Evolutionary conservation across 2,797 vertebrate species (phyloP).

Genomic region (Aplochiton taeniatus): DNA sequence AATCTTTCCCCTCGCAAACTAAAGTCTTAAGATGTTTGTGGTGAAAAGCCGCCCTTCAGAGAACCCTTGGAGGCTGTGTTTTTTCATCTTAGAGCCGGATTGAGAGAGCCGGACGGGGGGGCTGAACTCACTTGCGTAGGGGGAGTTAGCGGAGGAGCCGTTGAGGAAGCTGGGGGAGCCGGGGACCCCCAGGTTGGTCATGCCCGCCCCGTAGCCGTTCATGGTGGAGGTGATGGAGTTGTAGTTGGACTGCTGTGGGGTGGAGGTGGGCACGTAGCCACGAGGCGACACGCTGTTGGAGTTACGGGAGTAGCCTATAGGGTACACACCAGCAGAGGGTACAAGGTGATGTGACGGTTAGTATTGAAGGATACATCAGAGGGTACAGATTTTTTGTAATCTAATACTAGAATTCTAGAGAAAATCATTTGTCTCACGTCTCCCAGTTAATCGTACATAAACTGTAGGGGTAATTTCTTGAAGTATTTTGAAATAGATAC

Average conservation of each 20-base stretch:
- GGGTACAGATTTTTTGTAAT: too few relatives aligned
- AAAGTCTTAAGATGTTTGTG: too few relatives aligned
- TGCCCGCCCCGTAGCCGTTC: constrained; percentile 85
- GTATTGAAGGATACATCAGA: too few relatives aligned
- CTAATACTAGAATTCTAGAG: too few relatives aligned
- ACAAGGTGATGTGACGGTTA: too few relatives aligned
- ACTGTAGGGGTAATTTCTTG: too few relatives aligned
- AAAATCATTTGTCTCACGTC: too few relatives aligned
- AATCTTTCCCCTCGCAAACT: too few relatives aligned
- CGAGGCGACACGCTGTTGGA: constrained; percentile 86
- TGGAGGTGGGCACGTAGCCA: constrained; percentile 88
- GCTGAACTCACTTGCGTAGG: constrained; percentile 90
- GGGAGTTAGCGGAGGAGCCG: constrained; percentile 90
- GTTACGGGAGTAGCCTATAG: constrained; percentile 87
- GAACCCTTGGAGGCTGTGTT: not conserved
- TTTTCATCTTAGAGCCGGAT: not conserved
- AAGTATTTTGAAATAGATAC: too few relatives aligned
- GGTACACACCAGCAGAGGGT: too few relatives aligned
- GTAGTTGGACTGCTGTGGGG: constrained; percentile 90
- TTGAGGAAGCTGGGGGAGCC: constrained; percentile 95
- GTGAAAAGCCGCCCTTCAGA: not conserved
- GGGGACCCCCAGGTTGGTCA: constrained; percentile 89
- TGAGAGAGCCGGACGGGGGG: not conserved
- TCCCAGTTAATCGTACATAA: too few relatives aligned
- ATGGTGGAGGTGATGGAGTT: constrained; percentile 85